phyloP scores from a whole-genome alignment of 2,113 vertebrate species.

The Prolemur simus region DNA sequence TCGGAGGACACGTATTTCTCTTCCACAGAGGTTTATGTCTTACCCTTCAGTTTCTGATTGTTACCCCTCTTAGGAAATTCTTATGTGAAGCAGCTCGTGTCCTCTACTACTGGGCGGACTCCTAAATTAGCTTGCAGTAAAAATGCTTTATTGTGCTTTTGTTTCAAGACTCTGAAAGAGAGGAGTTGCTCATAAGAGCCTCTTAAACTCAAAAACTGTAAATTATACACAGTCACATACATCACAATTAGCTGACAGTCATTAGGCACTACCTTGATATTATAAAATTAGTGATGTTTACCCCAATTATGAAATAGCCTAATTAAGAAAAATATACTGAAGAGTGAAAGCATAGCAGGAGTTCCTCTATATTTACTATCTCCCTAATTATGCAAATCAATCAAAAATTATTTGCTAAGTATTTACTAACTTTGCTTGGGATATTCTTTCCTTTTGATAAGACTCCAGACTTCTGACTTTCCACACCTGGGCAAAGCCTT shows the following conservation, averaged over 20 bases:
- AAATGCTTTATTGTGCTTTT: background rate
- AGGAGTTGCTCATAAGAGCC: background rate
- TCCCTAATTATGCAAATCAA: slow-evolving; percentile 36
- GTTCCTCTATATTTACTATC: background rate
- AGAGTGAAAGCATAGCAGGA: background rate
- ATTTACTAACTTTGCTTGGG: background rate
- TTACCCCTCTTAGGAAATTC: background rate
- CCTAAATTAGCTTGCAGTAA: slow-evolving; percentile 2
- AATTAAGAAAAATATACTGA: background rate
- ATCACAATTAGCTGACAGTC: background rate
- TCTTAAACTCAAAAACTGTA: background rate
- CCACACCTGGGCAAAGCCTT: background rate
- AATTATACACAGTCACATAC: background rate
- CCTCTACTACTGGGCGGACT: background rate
- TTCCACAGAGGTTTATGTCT: background rate
- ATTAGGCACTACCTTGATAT: background rate
- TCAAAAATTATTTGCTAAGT: background rate
- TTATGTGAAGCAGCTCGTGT: background rate
- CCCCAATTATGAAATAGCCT: background rate
- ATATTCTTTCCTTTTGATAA: background rate
- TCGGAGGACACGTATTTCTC: background rate
- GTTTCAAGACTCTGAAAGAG: background rate
- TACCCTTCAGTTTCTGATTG: background rate
- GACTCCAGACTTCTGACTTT: background rate
- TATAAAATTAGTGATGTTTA: background rate